Percentiles rank a stretch among this genome's conserved stretches.
Conservation (phyloP, 2,888 invertebrate genomes). For the Erebia epiphron region DNA sequence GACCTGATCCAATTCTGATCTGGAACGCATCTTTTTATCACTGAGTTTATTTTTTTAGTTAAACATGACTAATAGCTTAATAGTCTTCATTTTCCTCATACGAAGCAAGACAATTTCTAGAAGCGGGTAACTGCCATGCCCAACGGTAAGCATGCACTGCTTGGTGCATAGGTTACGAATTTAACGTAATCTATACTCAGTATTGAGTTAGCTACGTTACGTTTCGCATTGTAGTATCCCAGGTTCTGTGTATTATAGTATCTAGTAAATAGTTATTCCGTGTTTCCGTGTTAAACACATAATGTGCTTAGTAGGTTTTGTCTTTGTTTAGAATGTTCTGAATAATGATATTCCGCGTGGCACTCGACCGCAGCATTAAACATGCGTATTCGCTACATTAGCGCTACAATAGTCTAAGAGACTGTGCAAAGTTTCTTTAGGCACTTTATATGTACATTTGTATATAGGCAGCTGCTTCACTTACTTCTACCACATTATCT, state of each 20-base stretch:
- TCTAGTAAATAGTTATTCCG: not conserved
- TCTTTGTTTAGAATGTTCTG: constrained; percentile 13
- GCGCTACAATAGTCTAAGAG: constrained; percentile 13
- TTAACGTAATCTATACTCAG: not conserved
- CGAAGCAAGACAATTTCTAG: not conserved
- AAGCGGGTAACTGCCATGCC: too few relatives aligned
- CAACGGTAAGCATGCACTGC: too few relatives aligned
- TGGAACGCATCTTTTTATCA: constrained; percentile 50
- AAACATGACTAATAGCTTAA: not conserved
- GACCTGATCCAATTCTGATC: constrained; percentile 61
- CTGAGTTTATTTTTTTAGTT: not conserved
- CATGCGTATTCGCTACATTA: constrained; percentile 14
- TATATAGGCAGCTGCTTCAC: too few relatives aligned
- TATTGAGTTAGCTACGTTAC: too few relatives aligned
- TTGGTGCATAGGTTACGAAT: too few relatives aligned
- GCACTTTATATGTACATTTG: too few relatives aligned
- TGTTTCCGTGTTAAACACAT: constrained; percentile 13
- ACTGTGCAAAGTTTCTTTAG: not conserved
- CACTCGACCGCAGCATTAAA: constrained; percentile 19
- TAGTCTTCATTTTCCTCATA: not conserved
- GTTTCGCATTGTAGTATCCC: not conserved
- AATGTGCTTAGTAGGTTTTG: constrained; percentile 16
- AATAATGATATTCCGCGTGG: constrained; percentile 31
- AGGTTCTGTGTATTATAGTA: not conserved
- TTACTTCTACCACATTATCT: not conserved